phyloP scores from a whole-genome alignment of 2,797 vertebrate species.

The Lepilemur ruficaudatus region DNA sequence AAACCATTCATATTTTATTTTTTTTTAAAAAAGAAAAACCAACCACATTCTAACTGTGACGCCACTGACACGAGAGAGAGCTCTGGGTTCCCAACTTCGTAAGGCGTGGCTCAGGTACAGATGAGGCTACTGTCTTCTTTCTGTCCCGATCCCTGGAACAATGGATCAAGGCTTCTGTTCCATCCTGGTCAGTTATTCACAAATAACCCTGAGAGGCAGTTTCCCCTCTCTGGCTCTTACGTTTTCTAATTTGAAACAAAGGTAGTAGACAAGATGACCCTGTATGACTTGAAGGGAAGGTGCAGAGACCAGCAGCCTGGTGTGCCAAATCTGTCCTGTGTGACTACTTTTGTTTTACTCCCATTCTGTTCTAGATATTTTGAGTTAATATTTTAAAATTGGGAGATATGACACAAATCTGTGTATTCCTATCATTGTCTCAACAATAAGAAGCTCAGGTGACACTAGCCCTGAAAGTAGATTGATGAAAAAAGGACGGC shows the following conservation, averaged over 20 bases:
- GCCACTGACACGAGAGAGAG: fast-evolving
- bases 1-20: neutral
- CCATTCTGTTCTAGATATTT: neutral
- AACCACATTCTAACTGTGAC: neutral
- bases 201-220: fast-evolving
- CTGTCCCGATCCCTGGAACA: neutral
- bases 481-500: neutral
- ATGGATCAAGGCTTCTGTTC: neutral
- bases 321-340: too few species aligned
- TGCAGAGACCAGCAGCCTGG: too few species aligned
- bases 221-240: too few species aligned
- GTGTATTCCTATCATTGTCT: neutral
- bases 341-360: neutral
- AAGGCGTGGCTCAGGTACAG: too few species aligned
- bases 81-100: fast-evolving
- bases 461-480: neutral
- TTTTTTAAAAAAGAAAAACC: neutral
- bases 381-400: neutral
- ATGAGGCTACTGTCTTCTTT: neutral
- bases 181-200: neutral
- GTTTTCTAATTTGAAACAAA: neutral
- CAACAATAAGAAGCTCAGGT: neutral
- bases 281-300: too few species aligned
- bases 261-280: neutral
- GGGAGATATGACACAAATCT: neutral